Evolutionary conservation across 2,797 vertebrate genomes (phyloP).

Genomic region (Hyperoplus lanceolatus): DNA sequence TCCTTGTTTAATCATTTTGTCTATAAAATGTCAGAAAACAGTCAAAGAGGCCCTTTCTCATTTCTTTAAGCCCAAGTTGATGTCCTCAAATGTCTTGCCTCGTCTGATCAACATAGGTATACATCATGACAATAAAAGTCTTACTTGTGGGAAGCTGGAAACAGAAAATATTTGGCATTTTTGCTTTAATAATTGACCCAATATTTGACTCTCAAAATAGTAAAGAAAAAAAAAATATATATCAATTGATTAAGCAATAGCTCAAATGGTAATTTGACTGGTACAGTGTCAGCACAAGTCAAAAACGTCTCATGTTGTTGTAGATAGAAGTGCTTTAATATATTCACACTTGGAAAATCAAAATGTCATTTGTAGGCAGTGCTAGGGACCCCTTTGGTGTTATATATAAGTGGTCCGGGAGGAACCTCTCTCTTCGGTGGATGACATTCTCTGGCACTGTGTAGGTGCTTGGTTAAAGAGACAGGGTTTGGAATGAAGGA

Average conservation of each 20-base stretch:
- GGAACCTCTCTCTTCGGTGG: background rate
- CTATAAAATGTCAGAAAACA: background rate
- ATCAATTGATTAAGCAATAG: too few species aligned
- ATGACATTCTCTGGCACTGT: slow-evolving; percentile 6
- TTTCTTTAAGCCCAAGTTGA: background rate
- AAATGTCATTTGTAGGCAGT: background rate
- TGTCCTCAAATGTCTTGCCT: background rate
- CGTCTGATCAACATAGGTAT: background rate
- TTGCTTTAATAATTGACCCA: background rate
- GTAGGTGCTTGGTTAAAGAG: background rate
- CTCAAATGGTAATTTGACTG: too few species aligned
- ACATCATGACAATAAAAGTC: background rate
- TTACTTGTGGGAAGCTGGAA: background rate
- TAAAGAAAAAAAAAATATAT: background rate
- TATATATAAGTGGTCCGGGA: background rate
- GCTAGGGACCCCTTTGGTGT: background rate
- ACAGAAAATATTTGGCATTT: background rate
- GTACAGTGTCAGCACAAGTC: background rate
- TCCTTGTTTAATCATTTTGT: background rate
- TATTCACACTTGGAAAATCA: background rate
- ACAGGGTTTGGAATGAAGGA: background rate
- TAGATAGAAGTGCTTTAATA: background rate
- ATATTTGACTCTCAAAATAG: background rate
- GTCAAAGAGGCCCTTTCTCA: background rate
- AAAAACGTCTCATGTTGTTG: background rate